Evolutionary conservation across 1,140 invertebrate genomes (phyloP).

Genomic region (Cotesia vestalis): DNA sequence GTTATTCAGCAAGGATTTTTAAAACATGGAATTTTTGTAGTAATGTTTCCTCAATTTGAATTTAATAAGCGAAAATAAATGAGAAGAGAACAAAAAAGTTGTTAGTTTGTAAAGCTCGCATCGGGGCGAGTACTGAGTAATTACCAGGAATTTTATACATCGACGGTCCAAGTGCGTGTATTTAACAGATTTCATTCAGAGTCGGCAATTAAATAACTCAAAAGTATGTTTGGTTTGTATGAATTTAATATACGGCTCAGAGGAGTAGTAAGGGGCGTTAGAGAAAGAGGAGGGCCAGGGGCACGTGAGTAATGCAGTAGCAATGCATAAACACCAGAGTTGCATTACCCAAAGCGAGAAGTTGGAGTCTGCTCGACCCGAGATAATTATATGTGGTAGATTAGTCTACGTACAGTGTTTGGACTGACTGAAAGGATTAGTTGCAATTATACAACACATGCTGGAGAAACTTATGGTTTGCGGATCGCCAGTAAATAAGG

Average conservation of each 20-base stretch:
- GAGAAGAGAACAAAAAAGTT: neutral
- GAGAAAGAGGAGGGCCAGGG: conserved; percentile 17
- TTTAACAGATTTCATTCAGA: conserved; percentile 29
- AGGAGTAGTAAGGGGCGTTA: conserved; percentile 4
- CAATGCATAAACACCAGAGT: neutral
- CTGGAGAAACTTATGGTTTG: conserved; percentile 13
- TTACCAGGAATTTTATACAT: conserved; percentile 11
- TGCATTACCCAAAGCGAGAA: conserved; percentile 5
- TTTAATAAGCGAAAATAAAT: conserved; percentile 3
- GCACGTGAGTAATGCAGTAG: conserved; percentile 29
- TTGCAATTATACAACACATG: conserved; percentile 23
- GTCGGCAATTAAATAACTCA: conserved; percentile 28
- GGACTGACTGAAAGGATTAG: conserved; percentile 1
- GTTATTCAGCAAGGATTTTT: neutral
- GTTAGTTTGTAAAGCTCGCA: neutral
- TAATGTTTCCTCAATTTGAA: neutral
- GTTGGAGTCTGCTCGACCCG: conserved; percentile 21
- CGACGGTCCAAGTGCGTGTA: conserved; percentile 11
- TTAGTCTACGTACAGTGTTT: conserved; percentile 22
- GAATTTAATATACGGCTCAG: no score
- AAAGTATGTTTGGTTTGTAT: neutral
- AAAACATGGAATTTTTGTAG: neutral
- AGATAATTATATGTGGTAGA: conserved; percentile 33
- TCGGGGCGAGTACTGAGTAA: neutral
- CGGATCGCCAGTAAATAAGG: conserved; percentile 2